Evolutionary conservation across 2,797 vertebrate genomes (phyloP), one percentile per base, ranked within the genome.

Genomic region (Cygnus olor): DNA sequence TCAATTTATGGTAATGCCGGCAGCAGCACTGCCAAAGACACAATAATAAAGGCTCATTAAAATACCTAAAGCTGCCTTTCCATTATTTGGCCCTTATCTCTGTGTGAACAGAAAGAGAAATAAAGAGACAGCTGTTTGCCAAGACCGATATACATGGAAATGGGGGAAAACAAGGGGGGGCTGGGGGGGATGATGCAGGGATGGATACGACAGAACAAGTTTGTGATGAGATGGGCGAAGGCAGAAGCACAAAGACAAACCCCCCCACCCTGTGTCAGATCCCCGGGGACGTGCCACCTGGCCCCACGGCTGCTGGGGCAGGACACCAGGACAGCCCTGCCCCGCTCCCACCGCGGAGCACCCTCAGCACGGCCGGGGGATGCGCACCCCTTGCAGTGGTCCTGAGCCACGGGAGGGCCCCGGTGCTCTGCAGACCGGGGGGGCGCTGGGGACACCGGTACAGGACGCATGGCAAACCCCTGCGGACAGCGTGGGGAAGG

Each of bases 31-130:
- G 90, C 91, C 96, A 85, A 87, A 86, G 80, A 36, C 90, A 69
- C 61, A 64, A 45, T 82, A 92, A 96, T 70, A 71, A 73, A 87
- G 86, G 86, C 94, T 95, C 95, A 96, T 97, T 96, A 94, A 95
- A 97, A 95, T 94, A 88, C 87, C 88, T 36, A 84, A 60, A 85
- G 94, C 95, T n/a, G 76, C 85, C 71, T 93, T 70, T 66, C 87
- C 91, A 93, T 97, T 96, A 85, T 94, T 87, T 77, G 88, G 91
- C 80, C 95, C 95, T 97, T 96, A 96, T 97, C 96, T 94, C 94
- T 88, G 89, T 93, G 89, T 87, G 96, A 90, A 80, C 94, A 96
- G 93, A 88, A 74, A 83, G 72, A 44, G 88, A 80, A 86, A 88
- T 76, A 77, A 71, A 94, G 94, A 87, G 92, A 61, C 70, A 76